Base-by-base conservation (phyloP, 2,113 vertebrate species). In the Jacana jacana region DNA sequence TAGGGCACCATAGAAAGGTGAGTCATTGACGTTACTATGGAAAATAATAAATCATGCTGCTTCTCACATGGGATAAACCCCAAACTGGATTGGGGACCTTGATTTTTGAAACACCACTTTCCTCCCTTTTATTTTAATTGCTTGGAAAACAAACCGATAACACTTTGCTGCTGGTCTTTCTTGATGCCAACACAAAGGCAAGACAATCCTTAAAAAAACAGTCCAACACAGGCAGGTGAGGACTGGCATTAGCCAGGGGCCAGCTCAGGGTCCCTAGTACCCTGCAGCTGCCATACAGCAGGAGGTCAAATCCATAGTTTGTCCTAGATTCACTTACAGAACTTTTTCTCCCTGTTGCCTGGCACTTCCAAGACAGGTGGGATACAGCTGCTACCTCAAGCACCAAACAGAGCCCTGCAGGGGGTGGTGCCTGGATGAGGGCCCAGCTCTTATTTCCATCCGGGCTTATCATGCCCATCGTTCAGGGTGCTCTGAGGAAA, bases 401-500 rank as follows among this genome's bases (percentile, higher is more conserved):
- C 13, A 49, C 16, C 16, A 4, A 58, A 20, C 39, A 37, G 39
- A n/a, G 33, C 24, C 28, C 28, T 27, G 20, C 25, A 48, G 20
- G 39, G 31, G 17, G 37, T 22, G 7, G 18, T 63, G 23, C 49
- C 40, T n/a, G 54, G 35, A 9, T 27, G 17, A 65, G 64, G 33
- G 70, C 24, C 5, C 51, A n/a, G 51, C 6, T 68, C 58, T 61
- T 46, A 49, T 18, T 42, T 60, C 52, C 8, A 25, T 37, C 19
- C 0, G 0, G 37, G n/a, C 13, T 52, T 48, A 25, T 19, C 0
- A 2, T 14, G 7, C 8, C 39, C 27, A 11, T 17, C 77, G 35
- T 66, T 55, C 40, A n/a, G 7, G 16, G 13, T 55, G 24, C 19
- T 61, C 40, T 23, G 65, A 66, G 52, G 40, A 27, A 71, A 66